These are phyloP conservation scores for Papilio protenor DNA, from an alignment of 2,888 invertebrate genomes.

Conservation along the genomic window DNA sequence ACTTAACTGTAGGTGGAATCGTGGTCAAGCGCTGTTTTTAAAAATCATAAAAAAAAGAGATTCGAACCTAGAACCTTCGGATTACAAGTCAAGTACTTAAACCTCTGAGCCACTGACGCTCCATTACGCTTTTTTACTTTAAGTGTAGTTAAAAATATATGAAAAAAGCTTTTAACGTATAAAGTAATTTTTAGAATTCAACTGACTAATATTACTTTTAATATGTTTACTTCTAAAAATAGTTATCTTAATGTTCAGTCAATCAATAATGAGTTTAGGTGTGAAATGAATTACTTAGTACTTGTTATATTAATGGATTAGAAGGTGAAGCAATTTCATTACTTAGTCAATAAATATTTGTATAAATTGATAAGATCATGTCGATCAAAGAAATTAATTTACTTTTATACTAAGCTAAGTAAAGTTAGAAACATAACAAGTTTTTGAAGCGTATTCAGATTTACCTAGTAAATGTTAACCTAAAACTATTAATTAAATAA, in stretches of 20 bases:
- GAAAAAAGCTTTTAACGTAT: too few species aligned
- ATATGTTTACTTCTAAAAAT: neutral
- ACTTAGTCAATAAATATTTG: neutral
- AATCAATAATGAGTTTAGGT: conserved; percentile 19
- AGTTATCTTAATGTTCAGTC: conserved; percentile 22
- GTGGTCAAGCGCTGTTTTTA: too few species aligned
- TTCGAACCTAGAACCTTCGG: too few species aligned
- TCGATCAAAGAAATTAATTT: neutral
- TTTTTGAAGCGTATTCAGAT: neutral
- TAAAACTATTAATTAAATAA: too few species aligned
- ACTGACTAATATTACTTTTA: neutral
- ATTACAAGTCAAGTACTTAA: too few species aligned
- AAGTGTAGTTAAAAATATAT: too few species aligned
- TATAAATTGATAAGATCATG: neutral
- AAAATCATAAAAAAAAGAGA: too few species aligned
- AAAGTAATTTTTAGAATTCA: too few species aligned
- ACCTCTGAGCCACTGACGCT: too few species aligned
- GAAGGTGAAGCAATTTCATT: conserved; percentile 5
- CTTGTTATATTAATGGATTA: conserved; percentile 26
- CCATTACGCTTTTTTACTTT: too few species aligned
- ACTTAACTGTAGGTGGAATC: too few species aligned
- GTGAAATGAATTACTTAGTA: conserved; percentile 25
- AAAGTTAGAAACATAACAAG: neutral
- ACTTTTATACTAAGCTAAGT: neutral
- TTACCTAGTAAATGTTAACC: too few species aligned